Evolutionary conservation across 2,113 vertebrate species (phyloP), one percentile per base, ranked within the genome.

Genomic region (Papio anubis): DNA sequence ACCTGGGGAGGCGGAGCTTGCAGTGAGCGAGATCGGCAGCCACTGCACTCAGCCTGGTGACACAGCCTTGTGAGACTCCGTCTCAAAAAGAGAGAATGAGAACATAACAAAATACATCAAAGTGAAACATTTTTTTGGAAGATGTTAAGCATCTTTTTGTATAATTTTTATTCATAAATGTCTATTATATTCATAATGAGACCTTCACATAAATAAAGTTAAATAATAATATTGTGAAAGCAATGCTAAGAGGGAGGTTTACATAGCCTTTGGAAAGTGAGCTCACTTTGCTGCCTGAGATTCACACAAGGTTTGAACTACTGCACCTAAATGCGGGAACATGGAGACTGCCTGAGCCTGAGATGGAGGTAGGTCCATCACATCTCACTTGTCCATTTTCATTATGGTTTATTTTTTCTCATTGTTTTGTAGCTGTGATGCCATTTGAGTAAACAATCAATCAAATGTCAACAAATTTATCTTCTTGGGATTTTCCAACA

Each of bases 401-500:
- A 70, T 40, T 48, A 23, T 35, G 11, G 27, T 78, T 68, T 80
- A 14, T 70, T 78, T 94, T 21, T 68, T 38, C 84, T 80, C 25
- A 8, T 55, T 90, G 57, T 50, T 91, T 48, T 88, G 21, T 75
- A 40, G 38, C 32, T 88, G 23, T 80, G 40, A 80, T 8, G 79
- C 5, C 38, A 45, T 94, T 59, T 84, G 70, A 84, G 85, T 55
- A 12, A 88, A 68, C 11, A 72, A 81, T 73, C 64, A 64, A 88
- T 75, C 18, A 76, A 6, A 57, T 30, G 25, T 90, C 32, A 83
- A 38, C 5, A 48, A 91, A 80, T 81, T 92, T 23, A 59, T 87
- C 61, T 88, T 97, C 45, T 76, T 68, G 17, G 94, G 38, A 45
- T 92, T 96, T 95, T 73, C 73, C 59, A 91, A 40, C 79, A 75